Evolutionary conservation across 1,140 invertebrate species (phyloP).

Genomic region (Diachasma alloeum): DNA sequence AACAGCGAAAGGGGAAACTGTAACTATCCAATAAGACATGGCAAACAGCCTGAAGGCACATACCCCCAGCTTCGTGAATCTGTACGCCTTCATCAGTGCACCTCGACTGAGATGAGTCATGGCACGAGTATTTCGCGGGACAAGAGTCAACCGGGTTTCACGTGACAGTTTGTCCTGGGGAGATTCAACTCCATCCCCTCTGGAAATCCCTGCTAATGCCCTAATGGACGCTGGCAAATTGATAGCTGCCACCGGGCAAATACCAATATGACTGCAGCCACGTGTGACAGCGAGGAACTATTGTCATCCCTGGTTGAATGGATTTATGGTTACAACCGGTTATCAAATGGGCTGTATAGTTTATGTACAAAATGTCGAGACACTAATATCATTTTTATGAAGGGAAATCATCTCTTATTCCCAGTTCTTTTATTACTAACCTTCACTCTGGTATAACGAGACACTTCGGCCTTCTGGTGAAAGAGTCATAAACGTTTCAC

Average conservation of each 20-base stretch:
- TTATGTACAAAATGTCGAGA: neutral
- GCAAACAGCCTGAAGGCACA: neutral
- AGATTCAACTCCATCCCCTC: constrained; percentile 19
- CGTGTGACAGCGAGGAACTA: neutral
- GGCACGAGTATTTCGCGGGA: neutral
- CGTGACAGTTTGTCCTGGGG: constrained; percentile 13
- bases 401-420: neutral
- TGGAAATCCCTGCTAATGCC: constrained; percentile 42
- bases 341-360: neutral
- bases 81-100: neutral
- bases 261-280: constrained; percentile 39
- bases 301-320: neutral
- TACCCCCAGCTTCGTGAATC: neutral
- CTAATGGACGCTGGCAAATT: constrained; percentile 52
- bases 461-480: neutral
- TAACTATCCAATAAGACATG: neutral
- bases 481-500: constrained; percentile 20
- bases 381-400: constrained; percentile 2
- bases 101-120: neutral
- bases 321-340: neutral
- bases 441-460: constrained; percentile 14
- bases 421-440: constrained; percentile 2
- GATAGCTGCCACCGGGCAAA: constrained; percentile 49
- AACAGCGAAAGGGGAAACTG: neutral
- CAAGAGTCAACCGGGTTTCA: neutral